phyloP scores from a whole-genome alignment of 2,888 invertebrate species.

The Pilophorus perplexus region DNA sequence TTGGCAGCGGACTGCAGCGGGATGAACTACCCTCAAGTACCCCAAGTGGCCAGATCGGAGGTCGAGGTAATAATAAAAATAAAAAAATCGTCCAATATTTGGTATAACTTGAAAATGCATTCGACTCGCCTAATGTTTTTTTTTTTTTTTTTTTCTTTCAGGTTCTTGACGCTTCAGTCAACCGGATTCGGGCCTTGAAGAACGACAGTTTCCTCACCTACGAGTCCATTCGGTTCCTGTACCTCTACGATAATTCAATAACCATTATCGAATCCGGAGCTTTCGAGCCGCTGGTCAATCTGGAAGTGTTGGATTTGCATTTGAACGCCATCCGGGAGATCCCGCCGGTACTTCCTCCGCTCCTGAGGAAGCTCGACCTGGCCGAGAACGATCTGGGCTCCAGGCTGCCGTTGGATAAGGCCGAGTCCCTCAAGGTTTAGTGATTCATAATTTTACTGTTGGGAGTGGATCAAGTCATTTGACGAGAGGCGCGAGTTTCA shows the following conservation, averaged over 20 bases:
- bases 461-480: no score
- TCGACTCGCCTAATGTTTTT: neutral
- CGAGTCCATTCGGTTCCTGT: slow-evolving; percentile 58
- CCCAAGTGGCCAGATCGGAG: slow-evolving; percentile 55
- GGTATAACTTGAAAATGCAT: neutral
- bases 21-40: slow-evolving; percentile 56
- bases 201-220: slow-evolving; percentile 57
- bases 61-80: slow-evolving; percentile 57
- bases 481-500: no score
- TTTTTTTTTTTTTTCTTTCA: slow-evolving; percentile 53
- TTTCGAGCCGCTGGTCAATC: slow-evolving; percentile 55
- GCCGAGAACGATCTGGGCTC: slow-evolving; percentile 55
- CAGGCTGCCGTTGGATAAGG: neutral
- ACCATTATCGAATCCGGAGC: slow-evolving; percentile 58
- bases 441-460: no score
- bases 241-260: slow-evolving; percentile 61
- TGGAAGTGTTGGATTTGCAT: slow-evolving; percentile 60
- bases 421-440: slow-evolving; percentile 14
- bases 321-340: slow-evolving; percentile 58
- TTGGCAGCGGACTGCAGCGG: slow-evolving; percentile 59
- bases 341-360: slow-evolving; percentile 56
- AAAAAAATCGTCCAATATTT: neutral
- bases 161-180: slow-evolving; percentile 61
- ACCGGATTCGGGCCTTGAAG: slow-evolving; percentile 58
- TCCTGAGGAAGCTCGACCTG: slow-evolving; percentile 62